A percentile compares a stretch with the other conserved stretches of the same genome.
Evolutionary conservation across 2,888 invertebrate genomes (phyloP).

Genomic region (Tenthredo distinguenda): DNA sequence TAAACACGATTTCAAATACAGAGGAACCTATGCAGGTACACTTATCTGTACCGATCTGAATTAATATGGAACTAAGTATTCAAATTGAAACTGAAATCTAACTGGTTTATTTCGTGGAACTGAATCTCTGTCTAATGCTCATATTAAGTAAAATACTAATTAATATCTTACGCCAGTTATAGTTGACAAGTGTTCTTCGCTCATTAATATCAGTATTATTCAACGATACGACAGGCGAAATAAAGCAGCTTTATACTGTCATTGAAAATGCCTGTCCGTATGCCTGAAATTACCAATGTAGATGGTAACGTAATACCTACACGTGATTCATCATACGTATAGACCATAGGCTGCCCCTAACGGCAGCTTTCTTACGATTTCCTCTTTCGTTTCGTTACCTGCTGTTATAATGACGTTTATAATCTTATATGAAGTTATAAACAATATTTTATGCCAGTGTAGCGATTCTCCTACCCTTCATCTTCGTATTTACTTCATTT

Average conservation of each 20-base stretch:
- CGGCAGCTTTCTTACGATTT: not conserved
- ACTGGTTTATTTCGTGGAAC: not conserved
- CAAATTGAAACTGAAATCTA: not conserved
- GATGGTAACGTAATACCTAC: not conserved
- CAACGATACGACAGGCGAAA: not conserved
- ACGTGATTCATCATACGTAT: not conserved
- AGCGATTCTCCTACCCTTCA: not conserved
- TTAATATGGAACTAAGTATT: not conserved
- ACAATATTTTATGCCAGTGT: not conserved
- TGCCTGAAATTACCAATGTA: not conserved
- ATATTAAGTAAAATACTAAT: not conserved
- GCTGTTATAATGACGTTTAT: not conserved
- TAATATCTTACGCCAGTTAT: constrained; percentile 39
- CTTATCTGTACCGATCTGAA: not conserved
- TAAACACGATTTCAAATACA: not conserved
- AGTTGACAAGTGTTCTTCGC: constrained; percentile 42
- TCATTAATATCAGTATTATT: not conserved
- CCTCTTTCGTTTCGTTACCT: not conserved
- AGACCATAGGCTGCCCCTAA: not conserved
- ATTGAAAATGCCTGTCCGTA: not conserved
- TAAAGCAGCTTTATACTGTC: not conserved
- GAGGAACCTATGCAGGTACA: not conserved
- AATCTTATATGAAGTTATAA: not conserved
- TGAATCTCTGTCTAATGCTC: constrained; percentile 6
- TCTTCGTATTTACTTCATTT: not conserved